These are phyloP conservation scores for Eubucco bourcierii DNA, from an alignment of 2,113 vertebrate genomes.

Conservation along the genomic window DNA sequence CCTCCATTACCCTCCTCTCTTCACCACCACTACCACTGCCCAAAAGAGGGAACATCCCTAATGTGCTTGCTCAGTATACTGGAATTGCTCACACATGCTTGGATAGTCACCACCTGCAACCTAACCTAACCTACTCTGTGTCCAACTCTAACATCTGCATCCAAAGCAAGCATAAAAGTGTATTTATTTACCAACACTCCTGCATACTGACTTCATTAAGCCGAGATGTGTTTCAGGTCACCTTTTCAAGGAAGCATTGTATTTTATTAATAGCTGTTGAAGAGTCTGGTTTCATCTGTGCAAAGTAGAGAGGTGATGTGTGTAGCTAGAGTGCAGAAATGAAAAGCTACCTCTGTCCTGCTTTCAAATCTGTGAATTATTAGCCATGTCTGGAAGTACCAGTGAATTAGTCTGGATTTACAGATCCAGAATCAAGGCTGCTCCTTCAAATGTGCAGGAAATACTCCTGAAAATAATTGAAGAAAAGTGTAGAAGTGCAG, in stretches of 20 bases:
- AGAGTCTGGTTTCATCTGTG: not conserved
- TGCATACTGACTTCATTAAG: not conserved
- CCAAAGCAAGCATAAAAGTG: not conserved
- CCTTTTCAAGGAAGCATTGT: not conserved
- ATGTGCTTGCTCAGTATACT: not conserved
- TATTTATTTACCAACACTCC: not conserved
- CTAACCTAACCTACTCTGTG: not conserved
- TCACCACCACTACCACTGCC: not conserved
- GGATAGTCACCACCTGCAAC: not conserved
- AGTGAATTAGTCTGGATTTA: not conserved
- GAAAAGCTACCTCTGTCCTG: not conserved
- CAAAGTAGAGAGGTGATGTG: rapidly evolving
- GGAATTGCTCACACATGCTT: not conserved
- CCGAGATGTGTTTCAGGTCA: not conserved
- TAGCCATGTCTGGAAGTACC: not conserved
- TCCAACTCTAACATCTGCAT: not conserved
- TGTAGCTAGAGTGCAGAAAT: not conserved
- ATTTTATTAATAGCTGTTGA: not conserved
- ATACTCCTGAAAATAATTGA: not conserved
- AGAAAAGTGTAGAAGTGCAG: not conserved
- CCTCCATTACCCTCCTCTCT: not conserved
- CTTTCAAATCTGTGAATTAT: not conserved
- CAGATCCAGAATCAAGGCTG: not conserved
- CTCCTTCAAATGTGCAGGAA: not conserved
- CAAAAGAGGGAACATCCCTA: not conserved